These are phyloP conservation scores for Botia kubotai DNA, from an alignment of 2,797 vertebrate genomes.

Conservation along the genomic window DNA sequence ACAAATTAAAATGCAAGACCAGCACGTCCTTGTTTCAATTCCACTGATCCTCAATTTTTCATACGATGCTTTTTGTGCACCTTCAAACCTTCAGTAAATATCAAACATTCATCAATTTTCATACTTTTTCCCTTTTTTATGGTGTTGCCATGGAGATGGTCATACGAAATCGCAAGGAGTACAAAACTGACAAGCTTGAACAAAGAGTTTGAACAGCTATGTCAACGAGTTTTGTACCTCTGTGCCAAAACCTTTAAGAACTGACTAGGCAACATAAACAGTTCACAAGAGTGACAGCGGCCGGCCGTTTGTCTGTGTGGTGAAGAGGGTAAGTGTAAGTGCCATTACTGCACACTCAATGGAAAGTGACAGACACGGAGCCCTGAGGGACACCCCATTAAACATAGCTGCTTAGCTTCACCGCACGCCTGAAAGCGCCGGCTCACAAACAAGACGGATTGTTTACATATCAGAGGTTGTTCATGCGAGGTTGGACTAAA, in stretches of 20 bases:
- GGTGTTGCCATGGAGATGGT: constrained; percentile 67
- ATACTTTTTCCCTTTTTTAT: neutral
- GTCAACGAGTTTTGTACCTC: constrained; percentile 13
- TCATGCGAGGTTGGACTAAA: constrained; percentile 5
- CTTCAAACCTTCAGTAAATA: constrained; percentile 33
- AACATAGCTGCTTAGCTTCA: constrained; percentile 48
- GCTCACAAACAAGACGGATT: constrained; percentile 18
- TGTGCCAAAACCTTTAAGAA: neutral
- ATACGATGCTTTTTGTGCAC: constrained; percentile 1
- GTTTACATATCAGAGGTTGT: constrained; percentile 26
- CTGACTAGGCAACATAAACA: neutral
- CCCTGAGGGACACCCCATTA: constrained; percentile 32
- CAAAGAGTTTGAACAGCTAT: neutral
- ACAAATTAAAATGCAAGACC: neutral
- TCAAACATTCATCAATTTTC: constrained; percentile 34
- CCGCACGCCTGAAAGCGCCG: neutral
- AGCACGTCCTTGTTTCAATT: neutral
- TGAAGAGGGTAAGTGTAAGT: neutral
- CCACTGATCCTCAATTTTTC: constrained; percentile 5
- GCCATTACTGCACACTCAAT: neutral
- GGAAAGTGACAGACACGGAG: constrained; percentile 14
- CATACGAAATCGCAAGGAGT: constrained; percentile 9
- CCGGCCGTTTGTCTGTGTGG: neutral
- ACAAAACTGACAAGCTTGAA: constrained; percentile 51
- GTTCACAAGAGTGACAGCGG: neutral